A percentile compares a stretch with the other conserved stretches of the same genome.
Conservation (phyloP, 2,888 invertebrate genomes). For the Cryptocheilus praepositus region DNA sequence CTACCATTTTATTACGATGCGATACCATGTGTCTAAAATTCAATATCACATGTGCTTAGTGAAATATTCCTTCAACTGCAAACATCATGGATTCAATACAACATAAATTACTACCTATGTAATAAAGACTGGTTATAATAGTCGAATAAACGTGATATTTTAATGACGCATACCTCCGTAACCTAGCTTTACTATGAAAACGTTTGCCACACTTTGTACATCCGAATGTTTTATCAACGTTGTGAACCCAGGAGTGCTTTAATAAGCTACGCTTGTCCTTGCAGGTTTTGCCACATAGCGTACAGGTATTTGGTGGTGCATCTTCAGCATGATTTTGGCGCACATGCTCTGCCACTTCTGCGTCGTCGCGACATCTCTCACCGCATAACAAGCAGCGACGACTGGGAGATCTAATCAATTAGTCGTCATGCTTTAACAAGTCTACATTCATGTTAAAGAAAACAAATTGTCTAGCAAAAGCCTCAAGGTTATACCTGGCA, state of each 20-base stretch:
- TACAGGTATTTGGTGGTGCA: conserved; percentile 81
- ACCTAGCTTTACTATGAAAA: conserved; percentile 82
- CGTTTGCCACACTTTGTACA: conserved; percentile 84
- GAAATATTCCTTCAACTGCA: neutral
- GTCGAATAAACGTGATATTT: conserved; percentile 1
- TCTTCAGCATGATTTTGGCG: conserved; percentile 79
- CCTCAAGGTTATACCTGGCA: conserved; percentile 75
- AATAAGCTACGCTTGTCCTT: conserved; percentile 81
- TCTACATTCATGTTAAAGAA: no score
- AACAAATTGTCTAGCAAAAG: no score
- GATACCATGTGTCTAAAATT: conserved; percentile 81
- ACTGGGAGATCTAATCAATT: conserved; percentile 65
- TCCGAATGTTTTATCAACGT: conserved; percentile 79
- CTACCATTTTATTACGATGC: conserved; percentile 83
- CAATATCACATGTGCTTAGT: neutral
- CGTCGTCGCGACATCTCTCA: conserved; percentile 80
- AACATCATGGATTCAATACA: neutral
- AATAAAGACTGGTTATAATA: conserved; percentile 19
- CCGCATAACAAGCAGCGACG: conserved; percentile 81
- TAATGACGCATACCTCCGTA: conserved; percentile 67
- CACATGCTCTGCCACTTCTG: conserved; percentile 80
- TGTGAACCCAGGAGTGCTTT: conserved; percentile 84
- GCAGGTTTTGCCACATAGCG: conserved; percentile 82
- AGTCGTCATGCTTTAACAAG: no score
- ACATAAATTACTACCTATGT: neutral